Percentiles rank a stretch among this genome's conserved stretches.
Conservation (phyloP, 2,797 vertebrate species). For the Galaxias olidus region DNA sequence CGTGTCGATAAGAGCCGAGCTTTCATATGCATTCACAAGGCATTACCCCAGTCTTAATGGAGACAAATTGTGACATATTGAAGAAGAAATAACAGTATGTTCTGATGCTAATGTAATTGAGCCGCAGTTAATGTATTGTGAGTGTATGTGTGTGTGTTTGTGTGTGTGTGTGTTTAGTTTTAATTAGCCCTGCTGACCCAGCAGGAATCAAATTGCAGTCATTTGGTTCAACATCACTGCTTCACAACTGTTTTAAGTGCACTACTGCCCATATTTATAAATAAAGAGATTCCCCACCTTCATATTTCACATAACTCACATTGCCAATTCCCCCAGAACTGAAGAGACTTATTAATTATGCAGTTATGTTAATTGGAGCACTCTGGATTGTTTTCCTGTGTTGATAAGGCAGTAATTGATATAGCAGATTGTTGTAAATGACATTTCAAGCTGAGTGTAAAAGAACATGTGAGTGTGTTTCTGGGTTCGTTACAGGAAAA, state of each 20-base stretch:
- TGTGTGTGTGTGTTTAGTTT: conserved; percentile 6
- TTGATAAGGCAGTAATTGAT: conserved; percentile 65
- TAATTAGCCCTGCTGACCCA: conserved; percentile 3
- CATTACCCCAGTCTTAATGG: too few relatives aligned
- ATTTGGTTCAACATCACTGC: background rate
- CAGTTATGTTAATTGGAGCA: conserved; percentile 78
- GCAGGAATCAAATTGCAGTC: background rate
- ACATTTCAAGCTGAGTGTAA: conserved; percentile 45
- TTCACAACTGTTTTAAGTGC: background rate
- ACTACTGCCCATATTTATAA: background rate
- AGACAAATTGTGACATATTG: too few relatives aligned
- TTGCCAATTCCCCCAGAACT: conserved; percentile 38
- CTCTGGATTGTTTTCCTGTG: conserved; percentile 46
- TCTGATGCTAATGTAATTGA: too few relatives aligned
- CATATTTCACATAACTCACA: conserved; percentile 65
- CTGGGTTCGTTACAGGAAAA: background rate
- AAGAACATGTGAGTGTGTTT: background rate
- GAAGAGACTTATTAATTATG: conserved; percentile 81
- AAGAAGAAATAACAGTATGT: too few relatives aligned
- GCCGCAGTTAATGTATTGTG: background rate
- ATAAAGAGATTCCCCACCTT: conserved; percentile 29
- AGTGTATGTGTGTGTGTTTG: background rate
- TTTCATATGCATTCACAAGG: too few relatives aligned
- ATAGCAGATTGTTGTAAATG: conserved; percentile 60
- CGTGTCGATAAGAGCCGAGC: too few relatives aligned